Conservation (phyloP, 2,797 vertebrate species). For the Halcyon leucocephala region DNA sequence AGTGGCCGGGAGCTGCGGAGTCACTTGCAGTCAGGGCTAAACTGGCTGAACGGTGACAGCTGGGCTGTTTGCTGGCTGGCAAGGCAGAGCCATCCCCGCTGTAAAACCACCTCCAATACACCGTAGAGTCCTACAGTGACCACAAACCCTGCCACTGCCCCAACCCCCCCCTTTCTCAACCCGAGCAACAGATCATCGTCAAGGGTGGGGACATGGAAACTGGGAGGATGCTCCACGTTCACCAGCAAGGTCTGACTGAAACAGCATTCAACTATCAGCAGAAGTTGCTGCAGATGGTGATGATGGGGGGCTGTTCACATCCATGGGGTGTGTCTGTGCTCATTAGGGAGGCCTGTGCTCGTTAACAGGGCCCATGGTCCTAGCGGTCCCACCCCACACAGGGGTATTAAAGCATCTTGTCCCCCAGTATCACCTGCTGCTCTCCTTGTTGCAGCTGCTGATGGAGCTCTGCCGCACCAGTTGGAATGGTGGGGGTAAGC, state of each 20-base stretch:
- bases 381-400: too few relatives aligned
- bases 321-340: background rate
- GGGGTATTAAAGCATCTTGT: background rate
- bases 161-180: background rate
- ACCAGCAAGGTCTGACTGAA: background rate
- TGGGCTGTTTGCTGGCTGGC: background rate
- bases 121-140: fast-evolving
- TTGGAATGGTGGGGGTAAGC: constrained; percentile 5
- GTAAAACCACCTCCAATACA: background rate
- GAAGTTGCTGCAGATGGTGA: background rate
- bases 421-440: background rate
- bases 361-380: background rate
- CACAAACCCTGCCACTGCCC: background rate
- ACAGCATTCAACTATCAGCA: background rate
- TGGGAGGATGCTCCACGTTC: fast-evolving
- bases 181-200: fast-evolving
- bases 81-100: background rate
- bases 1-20: background rate
- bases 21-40: background rate
- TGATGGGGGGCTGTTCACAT: background rate
- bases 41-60: background rate
- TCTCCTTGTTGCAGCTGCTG: constrained; percentile 7
- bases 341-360: background rate
- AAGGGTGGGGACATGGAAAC: fast-evolving
- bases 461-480: background rate